Base-by-base conservation (phyloP, 2,797 vertebrate species). In the Lates japonicus region DNA sequence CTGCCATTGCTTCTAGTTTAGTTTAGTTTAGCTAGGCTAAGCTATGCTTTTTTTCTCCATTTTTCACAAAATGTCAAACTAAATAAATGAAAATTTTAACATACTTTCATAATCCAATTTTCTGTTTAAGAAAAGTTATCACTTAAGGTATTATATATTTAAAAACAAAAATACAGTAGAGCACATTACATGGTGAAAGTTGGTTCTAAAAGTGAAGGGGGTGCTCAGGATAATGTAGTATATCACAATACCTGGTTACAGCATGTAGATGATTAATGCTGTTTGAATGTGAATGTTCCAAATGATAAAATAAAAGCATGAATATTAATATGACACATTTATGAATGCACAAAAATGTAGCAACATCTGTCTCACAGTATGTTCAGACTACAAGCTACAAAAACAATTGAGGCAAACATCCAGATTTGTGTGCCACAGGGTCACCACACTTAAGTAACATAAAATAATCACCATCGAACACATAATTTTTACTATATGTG, bases 241-340 rank as follows among this genome's bases (percentile, higher is more conserved):
- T 11, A 7, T 78, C 74, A 87, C 69, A 44, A 68, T 89, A 90
- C 83, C 86, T 90, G 86, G 42, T 60, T 68, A 76, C 17, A 49
- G 46, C 70, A 74, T 54, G 76, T 19, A 44, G 75, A 74, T 67
- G 68, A 74, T 64, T 69, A 75, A 76, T 65, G 80, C 85, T 81
- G 74, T 85, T 78, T 80, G 68, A 86, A 86, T 59, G 52, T 61
- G 51, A 87, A 83, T 51, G 17, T 66, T 74, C 5, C 71, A 75
- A 78, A 5, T 29, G n/a, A 81, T 54, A 16, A 41, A 86, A 78
- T 63, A n/a, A 58, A 84, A 84, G 68, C 10, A 73, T 42, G 0
- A 62, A 65, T 19, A 62, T 37, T 33, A 59, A 78, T 49, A 37
- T 22, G 7, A 48, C 1, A 20, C 22, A 51, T 33, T 51, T 46